Percentiles rank a stretch among this genome's conserved stretches.
Evolutionary conservation across 2,113 vertebrate species (phyloP).

Genomic region (Aramus guarauna): DNA sequence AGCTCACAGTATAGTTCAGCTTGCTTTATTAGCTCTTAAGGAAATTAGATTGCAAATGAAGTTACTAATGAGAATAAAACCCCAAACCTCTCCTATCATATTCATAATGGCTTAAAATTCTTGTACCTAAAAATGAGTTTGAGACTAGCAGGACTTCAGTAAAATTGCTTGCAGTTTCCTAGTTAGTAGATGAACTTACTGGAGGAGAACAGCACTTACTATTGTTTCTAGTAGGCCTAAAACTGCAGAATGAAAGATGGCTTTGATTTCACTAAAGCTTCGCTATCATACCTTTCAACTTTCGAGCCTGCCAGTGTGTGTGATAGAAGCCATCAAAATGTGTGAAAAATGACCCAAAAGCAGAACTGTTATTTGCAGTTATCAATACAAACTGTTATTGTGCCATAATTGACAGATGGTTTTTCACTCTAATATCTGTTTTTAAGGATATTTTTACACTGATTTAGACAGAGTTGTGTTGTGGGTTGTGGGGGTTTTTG

Average conservation of each 20-base stretch:
- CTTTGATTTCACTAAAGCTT: slow-evolving; percentile 33
- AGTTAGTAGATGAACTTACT: not conserved
- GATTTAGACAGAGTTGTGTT: slow-evolving; percentile 33
- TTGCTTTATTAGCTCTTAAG: not conserved
- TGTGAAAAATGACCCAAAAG: slow-evolving; percentile 69
- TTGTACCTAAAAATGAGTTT: not conserved
- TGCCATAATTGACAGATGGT: slow-evolving; percentile 68
- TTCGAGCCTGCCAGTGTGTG: slow-evolving; percentile 46
- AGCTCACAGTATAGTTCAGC: not conserved
- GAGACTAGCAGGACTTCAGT: not conserved
- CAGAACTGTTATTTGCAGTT: slow-evolving; percentile 63
- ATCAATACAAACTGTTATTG: slow-evolving; percentile 71
- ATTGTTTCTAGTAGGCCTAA: not conserved
- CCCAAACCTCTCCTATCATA: not conserved
- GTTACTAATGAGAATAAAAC: not conserved
- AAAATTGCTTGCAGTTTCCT: not conserved
- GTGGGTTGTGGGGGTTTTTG: not conserved
- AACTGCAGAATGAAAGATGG: not conserved
- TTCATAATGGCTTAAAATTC: not conserved
- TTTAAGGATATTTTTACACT: slow-evolving; percentile 67
- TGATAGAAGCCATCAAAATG: slow-evolving; percentile 65
- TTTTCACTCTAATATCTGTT: slow-evolving; percentile 67
- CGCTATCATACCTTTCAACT: slow-evolving; percentile 57
- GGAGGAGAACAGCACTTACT: not conserved
- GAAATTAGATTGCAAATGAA: not conserved